phyloP scores from a whole-genome alignment of 2,888 invertebrate genomes.

The Neoaliturus tenellus region DNA sequence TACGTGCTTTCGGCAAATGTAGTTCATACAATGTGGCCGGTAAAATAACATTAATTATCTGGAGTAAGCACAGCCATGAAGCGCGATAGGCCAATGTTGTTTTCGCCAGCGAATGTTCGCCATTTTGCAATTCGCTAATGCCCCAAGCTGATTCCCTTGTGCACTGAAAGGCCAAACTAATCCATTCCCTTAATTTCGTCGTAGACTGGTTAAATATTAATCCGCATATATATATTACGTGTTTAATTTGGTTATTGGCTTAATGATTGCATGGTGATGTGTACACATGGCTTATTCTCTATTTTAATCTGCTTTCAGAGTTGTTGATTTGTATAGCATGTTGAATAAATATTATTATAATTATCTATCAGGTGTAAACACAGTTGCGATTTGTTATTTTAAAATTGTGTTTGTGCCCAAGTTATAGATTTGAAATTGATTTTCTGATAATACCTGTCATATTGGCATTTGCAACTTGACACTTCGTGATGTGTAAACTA shows the following conservation, averaged over 20 bases:
- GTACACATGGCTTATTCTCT: too few relatives aligned
- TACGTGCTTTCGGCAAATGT: background rate
- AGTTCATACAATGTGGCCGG: background rate
- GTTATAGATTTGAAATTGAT: too few relatives aligned
- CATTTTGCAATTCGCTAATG: constrained; percentile 26
- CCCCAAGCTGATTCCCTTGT: background rate
- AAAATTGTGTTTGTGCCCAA: too few relatives aligned
- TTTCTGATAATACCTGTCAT: too few relatives aligned
- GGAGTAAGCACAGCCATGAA: background rate
- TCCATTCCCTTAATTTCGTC: background rate
- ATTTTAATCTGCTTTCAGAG: too few relatives aligned
- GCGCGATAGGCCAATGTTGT: background rate
- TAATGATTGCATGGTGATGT: too few relatives aligned
- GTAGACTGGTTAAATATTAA: constrained; percentile 4
- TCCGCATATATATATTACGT: background rate
- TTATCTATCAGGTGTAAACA: too few relatives aligned
- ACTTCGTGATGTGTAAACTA: too few relatives aligned
- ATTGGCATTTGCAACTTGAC: too few relatives aligned
- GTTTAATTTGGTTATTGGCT: background rate
- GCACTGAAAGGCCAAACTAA: background rate
- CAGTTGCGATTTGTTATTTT: too few relatives aligned
- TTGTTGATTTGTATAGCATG: too few relatives aligned
- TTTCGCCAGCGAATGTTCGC: background rate
- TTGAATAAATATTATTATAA: too few relatives aligned
- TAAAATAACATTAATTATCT: background rate